Base-by-base conservation (phyloP, 2,888 invertebrate species). In the Meta bourneti region DNA sequence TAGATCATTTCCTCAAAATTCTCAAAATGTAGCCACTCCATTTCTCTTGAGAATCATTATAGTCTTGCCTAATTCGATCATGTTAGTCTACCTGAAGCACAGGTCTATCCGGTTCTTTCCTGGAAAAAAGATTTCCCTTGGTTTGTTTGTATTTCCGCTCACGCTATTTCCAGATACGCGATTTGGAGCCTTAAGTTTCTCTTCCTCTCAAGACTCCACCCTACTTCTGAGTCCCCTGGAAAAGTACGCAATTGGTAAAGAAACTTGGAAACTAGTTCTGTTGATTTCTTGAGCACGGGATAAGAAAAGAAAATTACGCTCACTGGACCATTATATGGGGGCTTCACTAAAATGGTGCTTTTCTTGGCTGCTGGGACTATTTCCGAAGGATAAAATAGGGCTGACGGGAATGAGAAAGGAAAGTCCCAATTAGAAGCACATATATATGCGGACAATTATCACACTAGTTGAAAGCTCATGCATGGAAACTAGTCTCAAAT, bases 101-200 rank as follows among this genome's bases (percentile, higher is more conserved):
- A 34, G 34, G 77, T 77, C 51, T n/a, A 19, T 51, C 77, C 19
- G 52, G 49, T 51, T 19, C 77, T 9, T 77, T 51, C 77, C 52
- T 34, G 49, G 19, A 16, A 52, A n/a, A 77, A 77, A 77, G 77
- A 52, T 34, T 80, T 80, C 70, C 70, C 9, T 82, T 72, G n/a
- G 48, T 83, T 74, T 83, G 51, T 83, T 83, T 83, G 54, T 74
- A 83, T 54, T 83, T 83, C 83, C 72, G 83, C 83, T 72, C 74
- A 74, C 83, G 54, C 74, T 52, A 74, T 34, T 83, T 72, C 74
- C 83, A 74, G 83, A 54, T 83, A 74, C 83, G 74, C 52, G 83
- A 74, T 74, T 83, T 83, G 52, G 74, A 72, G 74, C 74, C 83
- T 71, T 71, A 83, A 83, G 83, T 83, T 52, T 80, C 61, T 7